phyloP scores from a whole-genome alignment of 2,113 vertebrate species.

The Thamnophis sirtalis region DNA sequence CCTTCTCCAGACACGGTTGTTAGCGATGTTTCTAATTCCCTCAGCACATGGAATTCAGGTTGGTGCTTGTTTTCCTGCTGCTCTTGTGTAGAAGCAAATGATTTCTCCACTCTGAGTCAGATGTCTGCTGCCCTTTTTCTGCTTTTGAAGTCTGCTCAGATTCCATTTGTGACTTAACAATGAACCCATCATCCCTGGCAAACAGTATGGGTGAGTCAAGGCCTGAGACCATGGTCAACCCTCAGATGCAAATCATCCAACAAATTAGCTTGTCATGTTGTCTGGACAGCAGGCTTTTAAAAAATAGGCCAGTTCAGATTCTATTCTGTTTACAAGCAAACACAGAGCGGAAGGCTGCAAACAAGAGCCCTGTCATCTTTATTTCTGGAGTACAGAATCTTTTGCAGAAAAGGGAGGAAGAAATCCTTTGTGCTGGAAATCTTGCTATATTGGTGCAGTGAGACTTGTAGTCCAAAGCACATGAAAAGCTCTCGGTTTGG shows the following conservation, averaged over 20 bases:
- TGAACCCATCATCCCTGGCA: conserved; percentile 34
- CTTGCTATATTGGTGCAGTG: not conserved
- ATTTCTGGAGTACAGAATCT: not conserved
- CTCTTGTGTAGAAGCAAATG: conserved; percentile 18
- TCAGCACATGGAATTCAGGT: conserved; percentile 41
- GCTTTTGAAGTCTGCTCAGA: conserved; percentile 26
- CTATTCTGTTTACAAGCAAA: not conserved
- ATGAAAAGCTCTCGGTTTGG: not conserved
- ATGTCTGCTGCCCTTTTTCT: not conserved
- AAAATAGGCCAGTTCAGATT: not conserved
- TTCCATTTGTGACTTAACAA: conserved; percentile 53
- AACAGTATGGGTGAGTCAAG: conserved; percentile 31
- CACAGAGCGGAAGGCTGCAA: not conserved
- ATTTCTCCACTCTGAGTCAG: conserved; percentile 44
- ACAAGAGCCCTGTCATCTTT: not conserved
- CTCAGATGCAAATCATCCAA: conserved; percentile 51
- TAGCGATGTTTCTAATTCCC: conserved; percentile 25
- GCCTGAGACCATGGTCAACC: conserved; percentile 59
- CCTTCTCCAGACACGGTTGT: conserved; percentile 41
- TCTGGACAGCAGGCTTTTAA: not conserved
- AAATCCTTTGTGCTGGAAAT: not conserved
- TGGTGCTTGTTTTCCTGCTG: conserved; percentile 41
- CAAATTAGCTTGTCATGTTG: not conserved
- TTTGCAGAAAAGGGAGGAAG: not conserved
- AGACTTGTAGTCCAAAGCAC: not conserved